Percentiles rank a stretch among this genome's conserved stretches.
These are phyloP conservation scores for Melipona beecheii DNA, from an alignment of 2,888 invertebrate species.

Conservation along the genomic window DNA sequence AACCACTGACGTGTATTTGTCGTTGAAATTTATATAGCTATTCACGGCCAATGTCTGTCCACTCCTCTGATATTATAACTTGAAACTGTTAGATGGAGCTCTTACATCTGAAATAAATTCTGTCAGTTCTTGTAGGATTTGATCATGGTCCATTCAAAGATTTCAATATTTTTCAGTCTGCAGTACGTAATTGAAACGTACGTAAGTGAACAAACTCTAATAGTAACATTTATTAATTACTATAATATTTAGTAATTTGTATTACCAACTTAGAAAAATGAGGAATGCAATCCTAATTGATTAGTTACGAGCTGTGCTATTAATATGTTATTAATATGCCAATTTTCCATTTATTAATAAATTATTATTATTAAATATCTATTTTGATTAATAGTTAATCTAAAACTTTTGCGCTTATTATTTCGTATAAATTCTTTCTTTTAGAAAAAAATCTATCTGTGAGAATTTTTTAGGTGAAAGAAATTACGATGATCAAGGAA, in stretches of 20 bases:
- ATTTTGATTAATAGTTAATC: neutral
- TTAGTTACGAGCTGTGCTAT: no score
- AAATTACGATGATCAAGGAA: neutral
- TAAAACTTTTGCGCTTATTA: no score
- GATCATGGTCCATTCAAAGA: no score
- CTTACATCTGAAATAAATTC: neutral
- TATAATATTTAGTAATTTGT: no score
- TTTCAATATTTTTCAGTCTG: no score
- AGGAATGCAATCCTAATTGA: no score
- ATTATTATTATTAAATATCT: neutral
- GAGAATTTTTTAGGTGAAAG: neutral
- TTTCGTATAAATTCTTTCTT: neutral
- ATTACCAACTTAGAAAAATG: no score
- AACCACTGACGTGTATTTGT: constrained; percentile 23
- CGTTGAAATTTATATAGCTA: constrained; percentile 34
- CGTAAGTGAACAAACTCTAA: no score
- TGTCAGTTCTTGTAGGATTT: no score
- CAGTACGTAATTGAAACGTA: no score
- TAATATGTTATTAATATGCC: no score
- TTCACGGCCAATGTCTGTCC: constrained; percentile 45
- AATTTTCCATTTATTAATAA: neutral
- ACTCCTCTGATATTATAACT: constrained; percentile 36
- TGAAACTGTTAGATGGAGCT: neutral
- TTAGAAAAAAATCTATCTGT: neutral
- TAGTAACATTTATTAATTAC: no score